A percentile compares a stretch with the other conserved stretches of the same genome.
These are phyloP conservation scores for Clostera curtula DNA, from an alignment of 2,888 invertebrate genomes.

Conservation along the genomic window DNA sequence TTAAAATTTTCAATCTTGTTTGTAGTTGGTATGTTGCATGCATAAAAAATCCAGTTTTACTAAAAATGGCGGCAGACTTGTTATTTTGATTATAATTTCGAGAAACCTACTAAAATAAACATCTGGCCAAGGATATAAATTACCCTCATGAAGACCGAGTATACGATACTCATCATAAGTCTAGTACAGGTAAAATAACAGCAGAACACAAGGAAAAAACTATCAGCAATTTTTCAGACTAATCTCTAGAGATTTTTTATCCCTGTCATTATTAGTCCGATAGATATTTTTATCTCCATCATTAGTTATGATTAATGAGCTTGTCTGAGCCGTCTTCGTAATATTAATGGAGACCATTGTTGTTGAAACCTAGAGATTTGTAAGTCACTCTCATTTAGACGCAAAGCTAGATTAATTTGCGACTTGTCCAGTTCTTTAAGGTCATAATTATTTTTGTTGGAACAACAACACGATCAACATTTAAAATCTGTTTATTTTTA, in stretches of 20 bases:
- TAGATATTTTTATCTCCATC: slow-evolving; percentile 40
- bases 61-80: too few relatives aligned
- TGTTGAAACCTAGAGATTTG: slow-evolving; percentile 22
- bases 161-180: too few relatives aligned
- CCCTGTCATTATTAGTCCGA: too few relatives aligned
- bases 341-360: slow-evolving; percentile 36
- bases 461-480: too few relatives aligned
- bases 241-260: slow-evolving; percentile 16
- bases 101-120: too few relatives aligned
- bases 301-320: slow-evolving; percentile 44
- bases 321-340: slow-evolving; percentile 21
- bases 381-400: slow-evolving; percentile 8
- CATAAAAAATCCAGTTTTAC: too few relatives aligned
- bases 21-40: too few relatives aligned
- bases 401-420: slow-evolving; percentile 3
- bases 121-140: too few relatives aligned
- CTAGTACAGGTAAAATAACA: slow-evolving; percentile 6
- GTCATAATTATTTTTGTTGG: not conserved
- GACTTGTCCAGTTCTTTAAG: not conserved
- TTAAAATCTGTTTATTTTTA: too few relatives aligned
- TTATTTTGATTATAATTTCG: too few relatives aligned
- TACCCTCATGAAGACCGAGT: too few relatives aligned
- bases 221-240: slow-evolving; percentile 21
- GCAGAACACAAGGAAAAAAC: slow-evolving; percentile 16
- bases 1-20: too few relatives aligned